These are phyloP conservation scores for Alligator sinensis DNA, from an alignment of 2,113 vertebrate species.

Conservation along the genomic window DNA sequence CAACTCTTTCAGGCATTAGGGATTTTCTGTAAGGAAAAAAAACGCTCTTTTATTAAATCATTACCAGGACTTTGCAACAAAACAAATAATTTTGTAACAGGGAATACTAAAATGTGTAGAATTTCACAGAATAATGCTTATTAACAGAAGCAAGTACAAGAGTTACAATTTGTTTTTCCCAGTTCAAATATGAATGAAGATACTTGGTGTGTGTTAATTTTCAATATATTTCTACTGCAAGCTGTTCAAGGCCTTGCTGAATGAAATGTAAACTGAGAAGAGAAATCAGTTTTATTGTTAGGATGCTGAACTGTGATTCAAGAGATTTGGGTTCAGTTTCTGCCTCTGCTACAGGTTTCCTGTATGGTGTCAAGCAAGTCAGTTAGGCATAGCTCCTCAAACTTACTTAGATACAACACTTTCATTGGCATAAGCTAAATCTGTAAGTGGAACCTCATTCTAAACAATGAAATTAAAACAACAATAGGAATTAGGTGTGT, in stretches of 20 bases:
- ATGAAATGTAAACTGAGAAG: background rate
- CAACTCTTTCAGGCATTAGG: too few species aligned
- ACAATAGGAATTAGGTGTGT: too few species aligned
- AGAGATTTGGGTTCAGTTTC: background rate
- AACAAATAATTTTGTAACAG: background rate
- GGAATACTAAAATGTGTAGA: background rate
- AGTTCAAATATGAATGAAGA: background rate
- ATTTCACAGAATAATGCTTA: background rate
- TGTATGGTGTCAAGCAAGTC: background rate
- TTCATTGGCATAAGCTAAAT: too few species aligned
- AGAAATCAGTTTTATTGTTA: background rate
- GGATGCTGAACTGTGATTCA: background rate
- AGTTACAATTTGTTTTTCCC: background rate
- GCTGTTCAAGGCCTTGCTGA: too few species aligned
- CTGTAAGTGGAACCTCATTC: too few species aligned
- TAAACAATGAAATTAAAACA: too few species aligned
- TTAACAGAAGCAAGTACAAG: background rate
- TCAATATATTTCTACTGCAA: too few species aligned
- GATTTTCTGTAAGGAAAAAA: too few species aligned
- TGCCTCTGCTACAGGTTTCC: background rate
- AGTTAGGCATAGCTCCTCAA: background rate
- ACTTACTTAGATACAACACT: background rate
- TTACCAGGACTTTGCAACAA: background rate
- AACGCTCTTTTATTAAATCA: background rate
- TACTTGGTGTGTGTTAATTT: too few species aligned